phyloP scores from a whole-genome alignment of 1,140 invertebrate genomes.

The Cepaea nemoralis region DNA sequence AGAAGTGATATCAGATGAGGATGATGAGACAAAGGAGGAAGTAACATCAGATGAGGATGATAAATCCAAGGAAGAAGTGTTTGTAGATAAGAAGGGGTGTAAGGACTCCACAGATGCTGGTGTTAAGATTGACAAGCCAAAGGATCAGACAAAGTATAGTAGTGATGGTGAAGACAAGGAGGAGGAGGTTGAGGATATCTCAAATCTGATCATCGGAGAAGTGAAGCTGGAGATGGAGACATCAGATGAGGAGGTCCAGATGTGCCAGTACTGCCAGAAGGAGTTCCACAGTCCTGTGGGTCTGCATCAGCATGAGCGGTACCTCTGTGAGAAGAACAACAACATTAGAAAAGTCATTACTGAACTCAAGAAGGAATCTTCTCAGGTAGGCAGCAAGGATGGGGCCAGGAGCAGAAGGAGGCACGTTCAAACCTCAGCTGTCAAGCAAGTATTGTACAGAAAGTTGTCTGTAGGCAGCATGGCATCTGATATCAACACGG shows the following conservation, averaged over 20 bases:
- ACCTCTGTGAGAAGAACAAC: constrained; percentile 70
- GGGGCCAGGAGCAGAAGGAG: constrained; percentile 50
- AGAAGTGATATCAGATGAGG: constrained; percentile 15
- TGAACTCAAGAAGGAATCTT: background rate
- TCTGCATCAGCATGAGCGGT: constrained; percentile 84
- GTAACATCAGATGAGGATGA: background rate
- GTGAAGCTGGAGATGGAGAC: constrained; percentile 71
- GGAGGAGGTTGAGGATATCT: background rate
- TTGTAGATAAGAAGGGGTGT: background rate
- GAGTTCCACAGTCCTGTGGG: constrained; percentile 74
- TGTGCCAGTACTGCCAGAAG: constrained; percentile 74
- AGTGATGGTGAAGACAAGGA: background rate
- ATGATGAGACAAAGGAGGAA: background rate
- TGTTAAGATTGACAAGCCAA: too few species aligned
- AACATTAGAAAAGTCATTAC: constrained; percentile 47
- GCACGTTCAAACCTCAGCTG: constrained; percentile 22
- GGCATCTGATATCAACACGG: constrained; percentile 48
- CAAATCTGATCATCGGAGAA: constrained; percentile 52
- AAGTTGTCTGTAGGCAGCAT: constrained; percentile 26
- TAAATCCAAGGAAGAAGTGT: background rate
- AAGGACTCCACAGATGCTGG: background rate
- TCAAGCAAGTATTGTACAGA: constrained; percentile 50
- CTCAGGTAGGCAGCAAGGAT: constrained; percentile 30
- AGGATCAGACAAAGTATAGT: too few species aligned
- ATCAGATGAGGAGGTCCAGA: constrained; percentile 38